Evolutionary conservation across 2,797 vertebrate genomes (phyloP), one percentile per base, ranked within the genome.

Genomic region (Channa striata): DNA sequence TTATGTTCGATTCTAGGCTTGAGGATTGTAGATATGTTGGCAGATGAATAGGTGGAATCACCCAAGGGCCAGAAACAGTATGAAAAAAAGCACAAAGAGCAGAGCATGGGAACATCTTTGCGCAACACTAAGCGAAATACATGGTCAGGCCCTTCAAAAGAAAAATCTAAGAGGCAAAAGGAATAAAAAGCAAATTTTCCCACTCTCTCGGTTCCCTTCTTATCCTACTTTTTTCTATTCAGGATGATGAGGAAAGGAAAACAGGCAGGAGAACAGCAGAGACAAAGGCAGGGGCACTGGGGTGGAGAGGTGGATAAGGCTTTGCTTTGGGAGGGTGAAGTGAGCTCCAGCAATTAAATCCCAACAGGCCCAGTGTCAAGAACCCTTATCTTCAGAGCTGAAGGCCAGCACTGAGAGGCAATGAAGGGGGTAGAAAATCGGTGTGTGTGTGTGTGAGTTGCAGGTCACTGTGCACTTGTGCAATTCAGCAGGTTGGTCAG

Each of bases 331-430:
- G 64, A 85, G 73, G 76, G 53, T 78, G 81, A 85, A 86, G 83
- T 73, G 69, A 78, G 72, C 74, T 84, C 78, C 59, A 47, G 75
- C 83, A 89, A 91, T 91, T 89, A 91, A 85, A 90, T 88, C 82
- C 85, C 82, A 14, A 83, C 89, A 75, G 78, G 78, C 82, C 72
- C 54, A 62, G 84, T 80, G 69, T 93, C 87, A 90, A 90, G 86
- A 91, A 85, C 74, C 72, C 80, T 92, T 91, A 86, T 91, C 82
- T 85, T 86, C 66, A 87, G 76, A 86, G 69, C 76, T 69, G 59
- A 87, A 88, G 81, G 83, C 88, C 80, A 74, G 81, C 76, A 51
- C 74, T 59, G 72, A 73, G 70, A 81, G 57, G 42, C 67, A 78
- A 40, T 70, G 68, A 80, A 80, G 74, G 72, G 75, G 67, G 57